phyloP scores from a whole-genome alignment of 2,888 invertebrate genomes.

The Resseliella maxima region DNA sequence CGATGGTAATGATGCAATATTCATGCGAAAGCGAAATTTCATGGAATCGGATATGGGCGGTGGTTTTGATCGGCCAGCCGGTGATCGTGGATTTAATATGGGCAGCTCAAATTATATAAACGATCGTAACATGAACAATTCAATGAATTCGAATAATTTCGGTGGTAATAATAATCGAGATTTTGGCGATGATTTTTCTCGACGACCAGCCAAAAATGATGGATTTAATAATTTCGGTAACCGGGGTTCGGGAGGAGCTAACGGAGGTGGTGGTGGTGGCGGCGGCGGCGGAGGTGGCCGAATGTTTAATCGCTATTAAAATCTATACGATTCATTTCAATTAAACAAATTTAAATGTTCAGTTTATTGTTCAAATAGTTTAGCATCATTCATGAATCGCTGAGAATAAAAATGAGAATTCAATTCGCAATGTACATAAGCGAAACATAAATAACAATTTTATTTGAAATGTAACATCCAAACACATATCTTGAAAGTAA shows the following conservation, averaged over 20 bases:
- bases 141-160: constrained; percentile 31
- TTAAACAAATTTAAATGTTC: background rate
- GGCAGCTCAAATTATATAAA: constrained; percentile 16
- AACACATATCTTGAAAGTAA: too few relatives aligned
- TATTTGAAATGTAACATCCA: too few relatives aligned
- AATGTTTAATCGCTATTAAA: constrained; percentile 49
- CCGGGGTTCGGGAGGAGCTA: background rate
- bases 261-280: background rate
- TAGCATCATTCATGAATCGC: background rate
- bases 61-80: background rate
- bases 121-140: background rate
- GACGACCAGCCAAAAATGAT: constrained; percentile 31
- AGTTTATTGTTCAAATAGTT: background rate
- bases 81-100: constrained; percentile 5
- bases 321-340: background rate
- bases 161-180: constrained; percentile 9
- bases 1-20: background rate
- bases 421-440: too few relatives aligned
- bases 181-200: background rate
- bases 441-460: too few relatives aligned
- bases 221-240: constrained; percentile 20
- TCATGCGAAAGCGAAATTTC: constrained; percentile 18
- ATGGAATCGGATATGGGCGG: constrained; percentile 33
- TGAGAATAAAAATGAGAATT: too few relatives aligned
- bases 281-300: constrained; percentile 4